Base-by-base conservation (phyloP, 2,888 invertebrate species). In the Drosophila pseudotakahashii region DNA sequence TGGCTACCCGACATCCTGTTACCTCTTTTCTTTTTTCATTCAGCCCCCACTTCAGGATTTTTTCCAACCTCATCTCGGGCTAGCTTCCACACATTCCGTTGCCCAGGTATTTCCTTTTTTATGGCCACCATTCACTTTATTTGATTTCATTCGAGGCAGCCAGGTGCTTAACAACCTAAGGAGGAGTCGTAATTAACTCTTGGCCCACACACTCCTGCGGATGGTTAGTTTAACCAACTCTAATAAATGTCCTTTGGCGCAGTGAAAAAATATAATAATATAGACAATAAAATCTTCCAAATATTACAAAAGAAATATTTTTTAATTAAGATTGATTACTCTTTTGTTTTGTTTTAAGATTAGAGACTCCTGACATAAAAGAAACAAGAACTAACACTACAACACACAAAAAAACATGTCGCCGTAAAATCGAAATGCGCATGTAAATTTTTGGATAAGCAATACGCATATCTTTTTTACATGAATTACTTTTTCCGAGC, bases 81-180 rank as follows among this genome's bases (percentile, higher is more conserved):
- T 26, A 32, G 26, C 41, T 37, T 44, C 23, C 9, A 26, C n/a
- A 14, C 45, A 47, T 52, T 64, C 57, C 23, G 23, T 14, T 47
- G 53, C 14, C 57, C 41, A 54, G 67, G 69, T 60, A 64, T 73
- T 73, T 58, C 32, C 42, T 64, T 41, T 54, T 55, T 55, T 41
- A 47, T 48, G 39, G 44, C 47, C 45, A 19, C 34, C 51, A 42
- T 69, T 48, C 37, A 44, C 42, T 55, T 71, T 39, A 48, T 63
- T 54, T 59, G 52, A 53, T 64, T 48, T 48, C 42, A 52, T 55
- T 37, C 13, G n/a, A 55, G 26, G 54, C 30, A 36, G 34, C 57
- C 47, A 75, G 76, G 75, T 78, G 75, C 67, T 79, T 82, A 78
- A 73, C 80, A 78, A 75, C 76, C 74, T 76, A 75, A 75, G 77